Percentiles rank a stretch among this genome's conserved stretches.
phyloP scores from a whole-genome alignment of 2,888 invertebrate species.

The Harpalus rufipes region DNA sequence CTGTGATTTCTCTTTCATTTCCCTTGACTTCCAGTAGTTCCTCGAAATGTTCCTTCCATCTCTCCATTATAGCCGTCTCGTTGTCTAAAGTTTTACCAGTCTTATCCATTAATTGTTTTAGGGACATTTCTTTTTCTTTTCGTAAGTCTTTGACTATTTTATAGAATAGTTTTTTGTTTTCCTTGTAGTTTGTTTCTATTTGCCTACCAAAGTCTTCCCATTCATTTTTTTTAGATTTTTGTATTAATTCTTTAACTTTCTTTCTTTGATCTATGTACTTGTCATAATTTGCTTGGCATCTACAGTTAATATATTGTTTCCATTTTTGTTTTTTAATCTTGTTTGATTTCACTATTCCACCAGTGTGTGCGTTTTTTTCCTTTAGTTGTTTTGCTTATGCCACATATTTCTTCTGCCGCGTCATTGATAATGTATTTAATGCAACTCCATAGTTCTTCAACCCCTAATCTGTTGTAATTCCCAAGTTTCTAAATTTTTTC shows the following conservation, averaged over 20 bases:
- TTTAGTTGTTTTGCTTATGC: neutral
- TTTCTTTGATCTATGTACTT: neutral
- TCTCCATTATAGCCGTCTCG: neutral
- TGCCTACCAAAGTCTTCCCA: conserved; percentile 1
- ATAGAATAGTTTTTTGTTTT: conserved; percentile 16
- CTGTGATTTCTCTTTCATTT: neutral
- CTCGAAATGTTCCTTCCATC: too few species aligned
- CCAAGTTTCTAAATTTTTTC: neutral
- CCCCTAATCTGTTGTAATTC: neutral
- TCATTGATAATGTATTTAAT: neutral
- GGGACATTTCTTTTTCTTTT: neutral
- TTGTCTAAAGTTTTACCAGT: neutral
- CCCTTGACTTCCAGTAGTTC: neutral
- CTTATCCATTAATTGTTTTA: conserved; percentile 14
- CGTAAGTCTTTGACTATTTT: neutral
- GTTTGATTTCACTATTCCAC: conserved; percentile 4
- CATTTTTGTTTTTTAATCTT: conserved; percentile 15
- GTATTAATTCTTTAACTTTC: conserved; percentile 9
- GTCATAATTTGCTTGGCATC: neutral
- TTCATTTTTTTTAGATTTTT: neutral
- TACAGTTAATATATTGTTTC: neutral
- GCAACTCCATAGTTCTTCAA: neutral
- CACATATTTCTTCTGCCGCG: neutral
- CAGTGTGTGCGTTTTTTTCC: too few species aligned
- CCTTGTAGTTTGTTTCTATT: neutral